Base-by-base conservation (phyloP, 2,888 invertebrate genomes). In the Chaetogeoica ovagalla region DNA sequence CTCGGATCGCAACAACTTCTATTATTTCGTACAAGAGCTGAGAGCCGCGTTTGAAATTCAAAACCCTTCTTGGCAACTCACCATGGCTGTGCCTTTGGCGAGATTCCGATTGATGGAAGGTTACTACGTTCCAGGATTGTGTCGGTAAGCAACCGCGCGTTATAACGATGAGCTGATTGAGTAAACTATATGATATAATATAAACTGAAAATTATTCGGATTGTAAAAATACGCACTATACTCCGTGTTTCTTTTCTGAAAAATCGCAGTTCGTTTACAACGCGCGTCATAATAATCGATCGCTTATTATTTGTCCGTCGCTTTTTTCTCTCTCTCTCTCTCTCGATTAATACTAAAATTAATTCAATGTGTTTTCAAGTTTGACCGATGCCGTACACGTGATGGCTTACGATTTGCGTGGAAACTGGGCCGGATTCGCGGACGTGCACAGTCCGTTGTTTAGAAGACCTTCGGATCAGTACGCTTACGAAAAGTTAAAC, bases 351-450 rank as follows among this genome's bases (percentile, higher is more conserved):
- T 9, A 43, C 6, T 7, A 9, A 43, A 7, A 43, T 9, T 43
- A 43, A 43, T 43, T 43, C 4, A 43, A 7, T 43, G 48, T 11
- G 13, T 81, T 72, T 82, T 82, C 86, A 85, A 94, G 94, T 84
- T 87, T 90, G 71, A 85, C 94, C 73, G 94, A 94, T 85, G 94
- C 94, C 0, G 91, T 94, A 76, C 94, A 94, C 85, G 94, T 93
- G 68, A 94, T 94, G 94, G 90, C 94, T 0, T 94, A 94, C 86
- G 94, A 94, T 86, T 88, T 94, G 69, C 89, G 94, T 82, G 94
- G 94, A 17, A 94, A 94, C 86, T 95, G 95, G 95, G 95, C 93
- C 1, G 95, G 95, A 21, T 95, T 95, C 85, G 95, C 95, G 0
- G 95, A 96, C 85, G 91, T 92, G 0, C 96, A 96, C 85, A 95